Percentiles rank a stretch among this genome's conserved stretches.
These are phyloP conservation scores for Rhinoptilus africanus DNA, from an alignment of 2,113 vertebrate species.

Conservation along the genomic window DNA sequence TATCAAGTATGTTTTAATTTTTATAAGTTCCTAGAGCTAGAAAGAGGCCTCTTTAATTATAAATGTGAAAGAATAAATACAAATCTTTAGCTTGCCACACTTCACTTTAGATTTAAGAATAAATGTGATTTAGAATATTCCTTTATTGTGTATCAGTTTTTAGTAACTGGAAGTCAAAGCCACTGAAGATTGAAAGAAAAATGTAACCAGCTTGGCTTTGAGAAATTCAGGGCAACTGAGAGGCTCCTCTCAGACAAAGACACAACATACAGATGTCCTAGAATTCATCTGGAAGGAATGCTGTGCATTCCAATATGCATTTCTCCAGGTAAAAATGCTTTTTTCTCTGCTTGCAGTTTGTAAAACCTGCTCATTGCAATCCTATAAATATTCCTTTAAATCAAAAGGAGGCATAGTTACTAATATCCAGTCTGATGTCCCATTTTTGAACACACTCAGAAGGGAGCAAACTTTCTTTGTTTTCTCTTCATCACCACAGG, in stretches of 20 bases:
- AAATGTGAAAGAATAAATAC: conserved; percentile 20
- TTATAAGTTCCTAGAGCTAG: neutral
- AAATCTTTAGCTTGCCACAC: neutral
- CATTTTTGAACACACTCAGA: neutral
- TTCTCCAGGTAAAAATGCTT: neutral
- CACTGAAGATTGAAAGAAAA: neutral
- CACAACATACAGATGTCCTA: neutral
- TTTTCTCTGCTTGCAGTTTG: neutral
- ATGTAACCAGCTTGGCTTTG: neutral
- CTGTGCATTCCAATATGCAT: neutral
- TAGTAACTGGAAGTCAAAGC: neutral
- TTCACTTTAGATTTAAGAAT: neutral
- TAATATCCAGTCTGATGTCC: neutral
- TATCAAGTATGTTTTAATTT: neutral
- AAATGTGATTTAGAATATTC: neutral
- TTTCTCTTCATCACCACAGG: neutral
- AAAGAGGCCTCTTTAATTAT: conserved; percentile 2
- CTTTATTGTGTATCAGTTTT: neutral
- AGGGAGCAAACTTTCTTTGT: neutral
- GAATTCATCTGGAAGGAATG: neutral
- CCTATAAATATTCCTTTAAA: neutral
- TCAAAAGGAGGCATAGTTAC: neutral
- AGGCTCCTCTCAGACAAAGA: neutral
- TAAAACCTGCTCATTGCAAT: neutral
- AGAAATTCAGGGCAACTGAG: neutral